Conservation (phyloP, 2,113 vertebrate genomes). For the Megaleporinus macrocephalus region DNA sequence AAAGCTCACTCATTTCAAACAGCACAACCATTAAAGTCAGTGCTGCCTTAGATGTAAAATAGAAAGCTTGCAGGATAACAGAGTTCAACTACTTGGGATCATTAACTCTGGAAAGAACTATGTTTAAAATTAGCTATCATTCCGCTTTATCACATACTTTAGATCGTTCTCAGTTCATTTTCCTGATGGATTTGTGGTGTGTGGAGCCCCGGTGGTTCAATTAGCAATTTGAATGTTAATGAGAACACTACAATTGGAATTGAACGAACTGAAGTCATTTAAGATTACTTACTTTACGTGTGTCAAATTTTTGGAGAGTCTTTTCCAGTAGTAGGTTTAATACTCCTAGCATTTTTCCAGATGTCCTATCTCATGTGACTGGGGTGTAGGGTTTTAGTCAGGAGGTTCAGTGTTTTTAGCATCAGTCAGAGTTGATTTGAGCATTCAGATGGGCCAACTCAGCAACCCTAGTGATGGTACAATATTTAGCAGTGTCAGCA, state of each 20-base stretch:
- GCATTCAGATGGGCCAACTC: no score
- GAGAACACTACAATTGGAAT: neutral
- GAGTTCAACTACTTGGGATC: conserved; percentile 1
- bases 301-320: no score
- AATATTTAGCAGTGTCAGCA: no score
- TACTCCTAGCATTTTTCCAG: no score
- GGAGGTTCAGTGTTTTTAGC: no score
- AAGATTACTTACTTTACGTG: no score
- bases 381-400: no score
- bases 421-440: no score
- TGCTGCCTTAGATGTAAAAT: neutral
- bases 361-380: no score
- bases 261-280: neutral
- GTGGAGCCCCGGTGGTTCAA: neutral
- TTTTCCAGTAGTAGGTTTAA: no score
- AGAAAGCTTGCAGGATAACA: neutral
- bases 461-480: no score
- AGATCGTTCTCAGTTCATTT: neutral
- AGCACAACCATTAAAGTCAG: neutral
- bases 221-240: neutral
- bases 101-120: neutral
- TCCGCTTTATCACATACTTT: neutral
- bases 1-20: conserved; percentile 13
- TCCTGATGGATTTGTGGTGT: neutral
- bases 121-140: neutral